Percentiles rank a stretch among this genome's conserved stretches.
Conservation (phyloP, 2,113 vertebrate genomes). For the Gorsachius goisagi region DNA sequence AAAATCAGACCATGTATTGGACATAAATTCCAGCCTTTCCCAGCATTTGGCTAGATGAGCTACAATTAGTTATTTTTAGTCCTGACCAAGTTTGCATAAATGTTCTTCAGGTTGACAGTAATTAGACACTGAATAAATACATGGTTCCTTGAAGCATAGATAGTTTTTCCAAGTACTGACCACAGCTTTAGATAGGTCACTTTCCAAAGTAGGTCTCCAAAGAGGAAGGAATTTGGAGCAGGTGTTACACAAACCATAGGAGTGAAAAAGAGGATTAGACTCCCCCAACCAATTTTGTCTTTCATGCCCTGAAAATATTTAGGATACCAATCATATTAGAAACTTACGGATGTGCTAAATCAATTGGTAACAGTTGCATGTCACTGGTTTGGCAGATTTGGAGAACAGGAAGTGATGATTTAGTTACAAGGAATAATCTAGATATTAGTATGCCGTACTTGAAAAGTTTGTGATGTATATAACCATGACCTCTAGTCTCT, state of each 20-base stretch:
- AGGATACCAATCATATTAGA: not conserved
- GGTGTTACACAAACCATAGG: not conserved
- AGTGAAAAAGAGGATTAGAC: not conserved
- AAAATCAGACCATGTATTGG: not conserved
- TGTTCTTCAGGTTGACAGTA: not conserved
- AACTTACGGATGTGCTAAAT: not conserved
- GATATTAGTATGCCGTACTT: not conserved
- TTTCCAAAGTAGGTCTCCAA: not conserved
- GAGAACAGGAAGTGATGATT: not conserved
- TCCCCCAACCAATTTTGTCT: not conserved
- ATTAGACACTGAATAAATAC: not conserved
- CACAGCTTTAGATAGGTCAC: not conserved
- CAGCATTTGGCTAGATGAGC: not conserved
- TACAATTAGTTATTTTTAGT: slow-evolving; percentile 11
- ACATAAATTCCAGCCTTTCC: not conserved
- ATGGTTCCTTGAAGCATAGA: not conserved
- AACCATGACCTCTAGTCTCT: not conserved
- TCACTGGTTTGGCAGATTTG: not conserved
- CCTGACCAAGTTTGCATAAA: not conserved
- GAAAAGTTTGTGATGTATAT: not conserved
- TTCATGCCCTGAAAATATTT: not conserved
- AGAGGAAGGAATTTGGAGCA: not conserved
- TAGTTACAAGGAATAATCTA: not conserved
- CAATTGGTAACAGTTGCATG: not conserved
- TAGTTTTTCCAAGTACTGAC: not conserved